phyloP scores from a whole-genome alignment of 1,140 invertebrate species.

The Gryllus bimaculatus region DNA sequence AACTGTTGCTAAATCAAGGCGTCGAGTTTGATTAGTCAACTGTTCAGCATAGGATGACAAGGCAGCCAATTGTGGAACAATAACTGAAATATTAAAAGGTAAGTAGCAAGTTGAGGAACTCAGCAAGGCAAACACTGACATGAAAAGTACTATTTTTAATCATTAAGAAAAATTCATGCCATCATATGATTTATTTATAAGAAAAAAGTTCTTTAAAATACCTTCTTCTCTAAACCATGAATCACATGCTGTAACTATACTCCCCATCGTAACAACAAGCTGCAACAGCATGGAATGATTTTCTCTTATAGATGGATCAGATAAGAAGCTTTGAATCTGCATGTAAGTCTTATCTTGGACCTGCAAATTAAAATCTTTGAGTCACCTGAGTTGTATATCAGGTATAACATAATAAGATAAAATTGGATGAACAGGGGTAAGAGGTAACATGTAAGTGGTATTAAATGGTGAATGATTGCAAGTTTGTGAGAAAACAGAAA shows the following conservation, averaged over 20 bases:
- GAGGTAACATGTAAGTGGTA: too few species aligned
- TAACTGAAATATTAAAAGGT: constrained; percentile 40
- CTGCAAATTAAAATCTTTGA: constrained; percentile 27
- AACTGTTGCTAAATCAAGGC: constrained; percentile 46
- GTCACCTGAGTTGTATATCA: too few species aligned
- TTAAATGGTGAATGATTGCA: too few species aligned
- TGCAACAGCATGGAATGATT: constrained; percentile 35
- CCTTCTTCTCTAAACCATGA: constrained; percentile 46
- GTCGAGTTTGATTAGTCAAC: constrained; percentile 41
- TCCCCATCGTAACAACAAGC: constrained; percentile 36
- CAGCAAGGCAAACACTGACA: constrained; percentile 9
- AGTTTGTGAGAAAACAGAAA: too few species aligned
- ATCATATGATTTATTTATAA: constrained; percentile 1
- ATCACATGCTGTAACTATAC: constrained; percentile 41
- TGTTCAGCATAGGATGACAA: constrained; percentile 47
- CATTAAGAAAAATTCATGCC: neutral
- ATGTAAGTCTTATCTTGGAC: constrained; percentile 60
- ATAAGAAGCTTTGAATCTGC: constrained; percentile 56
- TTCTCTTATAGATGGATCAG: constrained; percentile 41
- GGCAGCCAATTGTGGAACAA: constrained; percentile 49
- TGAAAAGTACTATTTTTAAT: constrained; percentile 9
- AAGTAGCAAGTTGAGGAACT: constrained; percentile 24
- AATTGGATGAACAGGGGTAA: too few species aligned
- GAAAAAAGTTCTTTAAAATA: constrained; percentile 25
- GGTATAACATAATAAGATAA: too few species aligned